Evolutionary conservation across 2,113 vertebrate species (phyloP).

Genomic region (Charina bottae): DNA sequence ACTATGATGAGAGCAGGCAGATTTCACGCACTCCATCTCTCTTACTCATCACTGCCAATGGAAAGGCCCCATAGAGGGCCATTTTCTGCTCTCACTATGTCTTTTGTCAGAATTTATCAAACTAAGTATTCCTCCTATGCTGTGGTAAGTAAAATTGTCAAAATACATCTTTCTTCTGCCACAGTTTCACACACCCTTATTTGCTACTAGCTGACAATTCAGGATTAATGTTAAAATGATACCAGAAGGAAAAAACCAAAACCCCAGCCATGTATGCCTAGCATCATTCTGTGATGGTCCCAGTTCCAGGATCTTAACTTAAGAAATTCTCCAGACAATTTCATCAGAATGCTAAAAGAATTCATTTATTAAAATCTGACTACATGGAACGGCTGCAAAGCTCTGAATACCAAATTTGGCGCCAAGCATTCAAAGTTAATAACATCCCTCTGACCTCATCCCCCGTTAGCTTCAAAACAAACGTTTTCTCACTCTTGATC

Average conservation of each 20-base stretch:
- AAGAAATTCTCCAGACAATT: too few relatives aligned
- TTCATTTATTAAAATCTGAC: too few relatives aligned
- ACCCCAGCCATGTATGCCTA: neutral
- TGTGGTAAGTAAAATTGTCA: slow-evolving; percentile 18
- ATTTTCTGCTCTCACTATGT: slow-evolving; percentile 43
- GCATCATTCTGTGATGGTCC: too few relatives aligned
- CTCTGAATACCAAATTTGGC: too few relatives aligned
- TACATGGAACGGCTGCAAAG: too few relatives aligned
- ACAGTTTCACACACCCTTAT: slow-evolving; percentile 27
- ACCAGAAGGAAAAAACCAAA: neutral
- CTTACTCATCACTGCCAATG: slow-evolving; percentile 10
- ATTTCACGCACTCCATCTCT: slow-evolving; percentile 37
- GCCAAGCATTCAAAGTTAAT: too few relatives aligned
- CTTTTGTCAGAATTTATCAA: slow-evolving; percentile 47
- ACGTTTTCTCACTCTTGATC: too few relatives aligned
- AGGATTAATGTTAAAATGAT: neutral
- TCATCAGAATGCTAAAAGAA: too few relatives aligned
- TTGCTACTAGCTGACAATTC: slow-evolving; percentile 15
- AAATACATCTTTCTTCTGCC: slow-evolving; percentile 19
- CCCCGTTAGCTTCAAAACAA: too few relatives aligned
- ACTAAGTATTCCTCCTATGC: slow-evolving; percentile 23
- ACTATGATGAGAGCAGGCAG: slow-evolving; percentile 31
- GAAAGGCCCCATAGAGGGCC: slow-evolving; percentile 14
- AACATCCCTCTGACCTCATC: too few relatives aligned
- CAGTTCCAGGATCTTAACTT: too few relatives aligned